Evolutionary conservation across 2,797 vertebrate genomes (phyloP).

Genomic region (Sphenopsis melanotis): DNA sequence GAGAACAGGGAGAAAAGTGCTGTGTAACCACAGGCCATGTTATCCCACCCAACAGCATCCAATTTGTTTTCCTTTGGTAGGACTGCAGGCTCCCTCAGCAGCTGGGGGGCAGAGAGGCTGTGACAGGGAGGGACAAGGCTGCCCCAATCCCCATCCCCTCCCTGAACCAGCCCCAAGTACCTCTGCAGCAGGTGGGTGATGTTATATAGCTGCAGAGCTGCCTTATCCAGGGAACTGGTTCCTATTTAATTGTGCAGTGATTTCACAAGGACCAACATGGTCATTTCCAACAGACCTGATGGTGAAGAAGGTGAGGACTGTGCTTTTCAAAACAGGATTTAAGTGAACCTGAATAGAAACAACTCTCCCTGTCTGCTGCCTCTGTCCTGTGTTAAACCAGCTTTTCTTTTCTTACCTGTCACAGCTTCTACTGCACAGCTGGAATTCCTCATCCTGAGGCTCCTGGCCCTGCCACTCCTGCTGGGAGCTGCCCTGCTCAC

Average conservation of each 20-base stretch:
- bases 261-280: not conserved
- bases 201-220: not conserved
- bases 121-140: not conserved
- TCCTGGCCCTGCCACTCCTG: not conserved
- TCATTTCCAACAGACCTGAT: not conserved
- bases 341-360: not conserved
- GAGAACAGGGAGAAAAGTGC: not conserved
- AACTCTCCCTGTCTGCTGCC: not conserved
- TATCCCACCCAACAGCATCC: not conserved
- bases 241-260: not conserved
- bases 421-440: not conserved
- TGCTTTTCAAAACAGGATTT: not conserved
- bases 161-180: not conserved
- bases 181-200: not conserved
- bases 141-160: not conserved
- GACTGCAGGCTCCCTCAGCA: not conserved
- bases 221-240: not conserved
- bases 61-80: not conserved
- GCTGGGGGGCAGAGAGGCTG: not conserved
- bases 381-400: not conserved
- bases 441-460: not conserved
- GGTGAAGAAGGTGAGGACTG: not conserved
- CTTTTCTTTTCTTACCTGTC: not conserved
- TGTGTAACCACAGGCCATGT: rapidly evolving
- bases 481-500: not conserved